Base-by-base conservation (phyloP, 2,888 invertebrate genomes). In the Mythimna loreyi region DNA sequence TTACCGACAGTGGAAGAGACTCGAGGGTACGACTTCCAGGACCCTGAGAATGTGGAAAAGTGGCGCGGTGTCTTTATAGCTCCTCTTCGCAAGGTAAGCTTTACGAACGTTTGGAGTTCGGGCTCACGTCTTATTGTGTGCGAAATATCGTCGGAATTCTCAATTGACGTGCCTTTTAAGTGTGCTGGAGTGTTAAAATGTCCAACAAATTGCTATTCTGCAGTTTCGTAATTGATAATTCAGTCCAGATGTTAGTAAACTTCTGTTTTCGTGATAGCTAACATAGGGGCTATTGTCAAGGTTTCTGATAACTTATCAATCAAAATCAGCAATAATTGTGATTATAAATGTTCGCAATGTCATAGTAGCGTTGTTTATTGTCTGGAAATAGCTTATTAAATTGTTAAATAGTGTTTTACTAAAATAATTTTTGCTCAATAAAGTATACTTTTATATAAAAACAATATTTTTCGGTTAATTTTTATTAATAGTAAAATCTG, bases 1-100 rank as follows among this genome's bases (percentile, higher is more conserved):
- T 92, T 96, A 89, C 94, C 96, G 89, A 95, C 95, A 81, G 96
- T 95, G 92, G 96, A 96, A 92, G 96, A 96, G 92, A 93, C 93
- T 86, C 93, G 94, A 84, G 96, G 96, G 81, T 98, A 98, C 96
- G 98, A 99, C 96, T 99, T 98, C 95, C 97, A 97, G 92, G 98
- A 98, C 92, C 97, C 97, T 90, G 98, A 98, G 93, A 99, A 98
- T 96, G 97, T 97, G 86, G 97, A 97, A 85, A 99, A 99, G 97
- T 99, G 99, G 99, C 98, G 97, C 91, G 98, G 99, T 81, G 96
- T 99, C 82, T 98, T 99, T 94, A 97, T 98, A 90, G 97, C 97
- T 89, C 97, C 99, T 61, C 96, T 99, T 88, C 97, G 97, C 93
- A 98, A 98, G 97, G 99, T 99, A 70, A 66, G 83, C 68, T 30